These are phyloP conservation scores for Drosophila nr. perissopoda DNA, from an alignment of 2,888 invertebrate genomes.

Conservation along the genomic window DNA sequence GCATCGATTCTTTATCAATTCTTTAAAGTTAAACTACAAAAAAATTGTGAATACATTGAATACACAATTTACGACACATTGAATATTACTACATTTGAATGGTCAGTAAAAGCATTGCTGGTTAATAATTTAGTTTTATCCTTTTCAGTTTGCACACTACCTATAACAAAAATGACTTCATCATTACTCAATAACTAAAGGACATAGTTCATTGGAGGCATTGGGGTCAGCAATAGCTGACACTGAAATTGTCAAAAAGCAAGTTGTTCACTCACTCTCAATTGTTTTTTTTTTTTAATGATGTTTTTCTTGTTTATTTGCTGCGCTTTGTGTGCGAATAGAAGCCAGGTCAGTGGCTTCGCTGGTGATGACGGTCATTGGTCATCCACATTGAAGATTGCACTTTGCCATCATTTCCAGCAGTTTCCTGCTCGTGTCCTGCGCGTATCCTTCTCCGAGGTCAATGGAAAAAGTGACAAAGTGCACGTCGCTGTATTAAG, in stretches of 20 bases:
- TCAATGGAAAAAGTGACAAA: slow-evolving; percentile 59
- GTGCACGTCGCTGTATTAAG: slow-evolving; percentile 54
- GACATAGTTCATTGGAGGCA: slow-evolving; percentile 12
- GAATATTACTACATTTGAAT: not conserved
- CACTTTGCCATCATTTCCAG: slow-evolving; percentile 36
- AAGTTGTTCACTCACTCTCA: slow-evolving; percentile 22
- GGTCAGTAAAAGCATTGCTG: not conserved
- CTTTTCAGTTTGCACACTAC: not conserved
- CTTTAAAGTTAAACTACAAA: not conserved
- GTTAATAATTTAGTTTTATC: not conserved
- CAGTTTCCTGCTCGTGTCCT: slow-evolving; percentile 53
- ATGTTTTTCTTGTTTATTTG: slow-evolving; percentile 36
- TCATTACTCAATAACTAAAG: slow-evolving; percentile 19
- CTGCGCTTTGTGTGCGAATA: slow-evolving; percentile 25
- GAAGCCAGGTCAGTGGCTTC: slow-evolving; percentile 41
- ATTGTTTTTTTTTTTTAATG: slow-evolving; percentile 14
- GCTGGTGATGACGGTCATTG: slow-evolving; percentile 28
- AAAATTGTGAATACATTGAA: too few species aligned
- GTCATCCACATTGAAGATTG: slow-evolving; percentile 30
- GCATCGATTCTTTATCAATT: not conserved
- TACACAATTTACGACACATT: too few species aligned
- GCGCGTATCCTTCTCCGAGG: slow-evolving; percentile 44
- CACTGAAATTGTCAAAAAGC: slow-evolving; percentile 53
- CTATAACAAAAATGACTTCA: not conserved
- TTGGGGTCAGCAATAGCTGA: slow-evolving; percentile 50